A percentile compares a stretch with the other conserved stretches of the same genome.
Evolutionary conservation across 2,888 invertebrate genomes (phyloP).

Genomic region (Philaethria dido): DNA sequence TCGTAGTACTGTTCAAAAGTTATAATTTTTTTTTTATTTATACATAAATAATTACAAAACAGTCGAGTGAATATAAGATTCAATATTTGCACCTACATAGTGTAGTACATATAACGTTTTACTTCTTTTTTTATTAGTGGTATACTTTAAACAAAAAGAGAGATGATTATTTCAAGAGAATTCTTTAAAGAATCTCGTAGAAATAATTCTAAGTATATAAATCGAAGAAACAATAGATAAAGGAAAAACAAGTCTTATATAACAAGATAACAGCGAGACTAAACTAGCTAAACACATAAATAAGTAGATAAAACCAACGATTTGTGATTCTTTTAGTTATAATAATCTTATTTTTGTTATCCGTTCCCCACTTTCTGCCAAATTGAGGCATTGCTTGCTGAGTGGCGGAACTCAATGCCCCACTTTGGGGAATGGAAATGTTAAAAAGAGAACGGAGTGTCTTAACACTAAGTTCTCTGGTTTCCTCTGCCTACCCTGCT

Average conservation of each 20-base stretch:
- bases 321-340: slow-evolving; percentile 5
- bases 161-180: not conserved
- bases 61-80: not conserved
- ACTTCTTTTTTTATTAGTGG: not conserved
- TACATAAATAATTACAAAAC: not conserved
- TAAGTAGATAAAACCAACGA: slow-evolving; percentile 12
- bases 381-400: no score
- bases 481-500: no score
- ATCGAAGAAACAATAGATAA: slow-evolving; percentile 3
- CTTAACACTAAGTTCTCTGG: no score
- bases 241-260: slow-evolving; percentile 17
- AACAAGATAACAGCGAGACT: slow-evolving; percentile 8
- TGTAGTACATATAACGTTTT: not conserved
- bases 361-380: no score
- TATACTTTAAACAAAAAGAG: not conserved
- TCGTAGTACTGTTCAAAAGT: no score
- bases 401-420: no score
- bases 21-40: no score
- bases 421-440: no score
- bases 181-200: not conserved
- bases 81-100: not conserved
- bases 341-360: not conserved
- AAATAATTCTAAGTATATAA: not conserved
- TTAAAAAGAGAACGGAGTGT: no score
- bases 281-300: slow-evolving; percentile 15